Percentiles rank a stretch among this genome's conserved stretches.
Evolutionary conservation across 2,797 vertebrate species (phyloP).

Genomic region (Anguilla anguilla): DNA sequence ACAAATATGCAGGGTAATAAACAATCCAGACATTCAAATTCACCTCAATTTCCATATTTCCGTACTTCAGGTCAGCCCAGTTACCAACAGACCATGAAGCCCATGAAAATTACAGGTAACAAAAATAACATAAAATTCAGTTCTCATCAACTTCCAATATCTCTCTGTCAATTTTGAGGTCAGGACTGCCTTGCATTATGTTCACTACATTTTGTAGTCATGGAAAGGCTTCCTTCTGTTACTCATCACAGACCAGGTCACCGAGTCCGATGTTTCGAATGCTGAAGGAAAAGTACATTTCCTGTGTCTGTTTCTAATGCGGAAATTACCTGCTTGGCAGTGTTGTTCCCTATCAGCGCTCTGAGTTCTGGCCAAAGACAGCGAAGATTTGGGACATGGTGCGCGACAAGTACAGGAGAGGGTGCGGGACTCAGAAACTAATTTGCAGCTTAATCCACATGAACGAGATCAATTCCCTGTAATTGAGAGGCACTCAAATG

Average conservation of each 20-base stretch:
- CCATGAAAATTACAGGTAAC: not conserved
- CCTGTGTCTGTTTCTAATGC: not conserved
- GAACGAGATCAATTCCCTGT: constrained; percentile 46
- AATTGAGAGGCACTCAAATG: constrained; percentile 51
- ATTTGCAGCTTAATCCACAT: constrained; percentile 47
- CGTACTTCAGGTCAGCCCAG: not conserved
- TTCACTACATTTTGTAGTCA: not conserved
- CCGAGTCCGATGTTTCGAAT: not conserved
- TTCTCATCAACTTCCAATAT: not conserved
- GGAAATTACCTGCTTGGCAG: not conserved
- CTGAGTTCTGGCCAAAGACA: not conserved
- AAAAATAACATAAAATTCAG: not conserved
- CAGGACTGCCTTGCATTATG: not conserved
- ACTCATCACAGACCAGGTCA: not conserved
- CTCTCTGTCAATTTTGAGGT: not conserved
- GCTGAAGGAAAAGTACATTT: not conserved
- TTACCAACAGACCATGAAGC: not conserved
- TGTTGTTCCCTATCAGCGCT: not conserved
- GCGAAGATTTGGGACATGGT: constrained; percentile 18
- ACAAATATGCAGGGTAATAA: not conserved
- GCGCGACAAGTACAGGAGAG: constrained; percentile 23
- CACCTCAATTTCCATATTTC: not conserved
- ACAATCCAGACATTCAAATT: not conserved
- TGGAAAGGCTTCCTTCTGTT: not conserved
- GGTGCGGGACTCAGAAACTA: constrained; percentile 20